Evolutionary conservation across 2,113 vertebrate species (phyloP).

Genomic region (Embiotoca jacksoni): DNA sequence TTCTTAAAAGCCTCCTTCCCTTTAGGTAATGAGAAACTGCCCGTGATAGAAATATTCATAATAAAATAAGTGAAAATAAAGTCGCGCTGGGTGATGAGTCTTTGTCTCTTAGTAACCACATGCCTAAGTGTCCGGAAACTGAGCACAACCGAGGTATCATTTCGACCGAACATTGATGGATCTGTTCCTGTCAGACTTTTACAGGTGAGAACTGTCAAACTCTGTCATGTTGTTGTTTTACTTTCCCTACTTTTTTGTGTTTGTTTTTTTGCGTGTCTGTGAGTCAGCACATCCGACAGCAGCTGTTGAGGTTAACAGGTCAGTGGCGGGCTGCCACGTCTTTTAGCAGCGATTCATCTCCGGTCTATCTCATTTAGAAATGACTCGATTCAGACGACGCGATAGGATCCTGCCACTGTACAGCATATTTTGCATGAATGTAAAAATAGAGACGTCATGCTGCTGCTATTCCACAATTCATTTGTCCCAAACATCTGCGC

Average conservation of each 20-base stretch:
- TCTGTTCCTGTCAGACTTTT: constrained; percentile 35
- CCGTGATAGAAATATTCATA: constrained; percentile 38
- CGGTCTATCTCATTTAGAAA: constrained; percentile 30
- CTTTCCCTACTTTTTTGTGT: not conserved
- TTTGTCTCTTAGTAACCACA: constrained; percentile 33
- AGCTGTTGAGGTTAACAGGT: constrained; percentile 69
- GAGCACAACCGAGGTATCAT: constrained; percentile 50
- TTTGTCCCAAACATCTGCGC: constrained; percentile 53
- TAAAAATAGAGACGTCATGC: constrained; percentile 47
- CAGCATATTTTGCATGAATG: constrained; percentile 55
- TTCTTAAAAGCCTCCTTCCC: constrained; percentile 47
- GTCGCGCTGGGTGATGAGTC: constrained; percentile 36
- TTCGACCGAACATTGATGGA: constrained; percentile 23
- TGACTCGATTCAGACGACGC: constrained; percentile 22
- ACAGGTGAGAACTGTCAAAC: constrained; percentile 25
- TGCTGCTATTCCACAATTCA: constrained; percentile 40
- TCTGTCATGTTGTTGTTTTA: constrained; percentile 10
- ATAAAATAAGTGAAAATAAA: constrained; percentile 52
- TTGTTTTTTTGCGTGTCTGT: constrained; percentile 1
- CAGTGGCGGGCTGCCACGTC: constrained; percentile 48
- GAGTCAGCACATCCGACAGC: constrained; percentile 43
- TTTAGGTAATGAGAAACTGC: constrained; percentile 46
- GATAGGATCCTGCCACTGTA: constrained; percentile 56
- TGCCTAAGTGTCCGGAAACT: constrained; percentile 34
- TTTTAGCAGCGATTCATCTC: constrained; percentile 74